phyloP scores from a whole-genome alignment of 2,113 vertebrate species.

The Aptenodytes patagonicus region DNA sequence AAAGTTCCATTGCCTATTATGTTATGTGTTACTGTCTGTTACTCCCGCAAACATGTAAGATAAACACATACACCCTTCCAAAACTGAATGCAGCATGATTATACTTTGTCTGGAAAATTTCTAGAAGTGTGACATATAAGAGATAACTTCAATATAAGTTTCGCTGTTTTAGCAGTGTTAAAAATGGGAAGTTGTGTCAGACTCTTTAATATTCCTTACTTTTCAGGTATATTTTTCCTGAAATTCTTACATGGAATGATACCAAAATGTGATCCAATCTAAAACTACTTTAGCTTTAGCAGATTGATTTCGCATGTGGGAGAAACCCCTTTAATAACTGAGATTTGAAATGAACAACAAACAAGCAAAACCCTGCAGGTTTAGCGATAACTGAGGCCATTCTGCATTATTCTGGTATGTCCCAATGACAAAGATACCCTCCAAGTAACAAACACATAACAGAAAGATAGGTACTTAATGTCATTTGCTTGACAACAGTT shows the following conservation, averaged over 20 bases:
- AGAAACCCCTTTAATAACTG: background rate
- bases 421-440: background rate
- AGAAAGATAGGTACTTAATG: background rate
- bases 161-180: background rate
- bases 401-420: background rate
- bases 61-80: background rate
- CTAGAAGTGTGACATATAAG: background rate
- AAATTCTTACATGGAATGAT: background rate
- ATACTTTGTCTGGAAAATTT: background rate
- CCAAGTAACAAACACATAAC: background rate
- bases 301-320: background rate
- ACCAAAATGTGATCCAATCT: background rate
- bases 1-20: background rate
- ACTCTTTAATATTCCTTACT: background rate
- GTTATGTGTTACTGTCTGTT: background rate
- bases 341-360: background rate
- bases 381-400: background rate
- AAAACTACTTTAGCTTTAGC: background rate
- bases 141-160: background rate
- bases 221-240: background rate
- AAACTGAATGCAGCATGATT: background rate
- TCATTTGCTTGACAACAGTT: background rate
- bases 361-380: background rate
- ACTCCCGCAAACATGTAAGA: background rate
- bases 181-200: background rate